phyloP scores from a whole-genome alignment of 2,888 invertebrate species.

The Lamellibrachia columna region DNA sequence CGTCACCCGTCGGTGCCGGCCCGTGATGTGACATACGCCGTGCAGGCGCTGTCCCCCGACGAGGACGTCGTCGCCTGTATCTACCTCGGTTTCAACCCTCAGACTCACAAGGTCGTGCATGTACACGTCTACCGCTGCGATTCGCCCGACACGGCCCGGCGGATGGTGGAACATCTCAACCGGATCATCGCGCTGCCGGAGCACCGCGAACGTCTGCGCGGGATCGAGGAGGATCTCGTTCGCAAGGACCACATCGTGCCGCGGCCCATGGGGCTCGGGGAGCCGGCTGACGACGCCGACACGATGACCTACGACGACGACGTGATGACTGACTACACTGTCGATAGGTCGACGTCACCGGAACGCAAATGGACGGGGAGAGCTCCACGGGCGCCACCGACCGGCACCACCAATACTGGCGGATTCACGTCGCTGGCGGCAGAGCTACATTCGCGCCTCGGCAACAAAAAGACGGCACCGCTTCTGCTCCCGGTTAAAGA shows the following conservation, averaged over 20 bases:
- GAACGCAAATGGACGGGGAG: not conserved
- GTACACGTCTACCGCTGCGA: conserved; percentile 96
- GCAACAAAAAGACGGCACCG: conserved; percentile 44
- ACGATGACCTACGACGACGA: not conserved
- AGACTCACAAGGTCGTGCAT: conserved; percentile 92
- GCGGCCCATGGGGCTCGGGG: conserved; percentile 19
- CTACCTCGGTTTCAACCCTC: conserved; percentile 90
- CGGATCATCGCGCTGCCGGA: conserved; percentile 82
- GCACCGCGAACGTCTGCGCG: conserved; percentile 84
- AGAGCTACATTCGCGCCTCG: conserved; percentile 82
- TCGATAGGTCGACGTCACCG: not conserved
- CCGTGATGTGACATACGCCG: conserved; percentile 76
- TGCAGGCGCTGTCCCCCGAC: conserved; percentile 74
- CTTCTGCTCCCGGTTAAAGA: conserved; percentile 35
- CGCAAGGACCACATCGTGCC: conserved; percentile 45
- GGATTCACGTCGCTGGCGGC: conserved; percentile 78
- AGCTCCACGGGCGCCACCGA: not conserved
- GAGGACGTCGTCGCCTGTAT: conserved; percentile 95
- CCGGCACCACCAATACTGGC: not conserved
- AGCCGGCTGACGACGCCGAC: not conserved
- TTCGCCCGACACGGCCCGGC: conserved; percentile 89
- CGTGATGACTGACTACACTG: not conserved
- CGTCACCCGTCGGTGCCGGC: conserved; percentile 74
- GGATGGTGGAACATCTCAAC: conserved; percentile 85
- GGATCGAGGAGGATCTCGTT: conserved; percentile 73